Percentiles rank a stretch among this genome's conserved stretches.
Conservation (phyloP, 2,113 vertebrate species). For the Ovis aries region ARS-UI_Ramb_v3.0 NC_056058.1:28887501-28888000, state of each 20-base stretch:
- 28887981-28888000: not conserved
- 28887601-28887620: not conserved
- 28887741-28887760: not conserved
- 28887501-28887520: not conserved
- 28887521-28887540: not conserved
- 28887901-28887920: not conserved
- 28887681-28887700: not conserved
- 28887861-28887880: not conserved
- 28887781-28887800: not conserved
- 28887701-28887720: not conserved
- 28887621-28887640: fast-evolving
- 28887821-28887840: not conserved
- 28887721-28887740: not conserved
- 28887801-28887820: not conserved
- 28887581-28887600: not conserved
- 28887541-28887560: not conserved
- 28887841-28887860: not conserved
- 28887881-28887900: not conserved
- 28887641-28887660: not conserved
- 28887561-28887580: not conserved
- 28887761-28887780: not conserved
- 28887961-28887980: not conserved
- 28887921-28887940: not conserved
- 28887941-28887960: not conserved
- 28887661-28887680: not conserved